Conservation (phyloP, 2,113 vertebrate species). For the Coturnix japonica region DNA sequence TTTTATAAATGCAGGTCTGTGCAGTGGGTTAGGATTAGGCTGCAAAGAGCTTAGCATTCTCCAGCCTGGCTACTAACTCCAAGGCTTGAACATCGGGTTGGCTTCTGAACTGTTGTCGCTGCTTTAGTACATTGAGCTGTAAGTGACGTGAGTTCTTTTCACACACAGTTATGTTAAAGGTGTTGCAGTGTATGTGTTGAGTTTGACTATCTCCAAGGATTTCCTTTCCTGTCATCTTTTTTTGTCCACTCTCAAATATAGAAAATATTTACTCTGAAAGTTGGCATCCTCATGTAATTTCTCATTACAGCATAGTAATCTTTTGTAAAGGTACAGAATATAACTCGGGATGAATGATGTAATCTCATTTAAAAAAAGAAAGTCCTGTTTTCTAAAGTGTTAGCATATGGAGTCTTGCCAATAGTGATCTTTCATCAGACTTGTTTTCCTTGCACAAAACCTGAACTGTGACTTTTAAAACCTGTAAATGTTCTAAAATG, state of each 20-base stretch:
- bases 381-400: not conserved
- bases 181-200: not conserved
- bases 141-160: not conserved
- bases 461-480: not conserved
- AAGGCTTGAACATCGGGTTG: not conserved
- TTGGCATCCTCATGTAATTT: not conserved
- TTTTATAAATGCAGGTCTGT: not conserved
- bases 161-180: not conserved
- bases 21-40: not conserved
- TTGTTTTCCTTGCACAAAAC: not conserved
- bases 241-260: not conserved
- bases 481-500: not conserved
- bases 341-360: not conserved
- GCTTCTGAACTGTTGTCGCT: not conserved
- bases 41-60: not conserved
- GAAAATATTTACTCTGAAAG: not conserved
- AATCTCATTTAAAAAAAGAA: not conserved
- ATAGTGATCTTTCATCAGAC: not conserved
- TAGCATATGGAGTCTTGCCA: not conserved
- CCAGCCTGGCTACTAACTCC: not conserved
- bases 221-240: not conserved
- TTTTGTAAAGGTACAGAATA: not conserved
- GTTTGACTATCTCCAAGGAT: accelerated
- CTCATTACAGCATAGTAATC: not conserved
- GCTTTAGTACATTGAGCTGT: not conserved